phyloP scores from a whole-genome alignment of 2,888 invertebrate species.

The Leptinotarsa peninsularis region DNA sequence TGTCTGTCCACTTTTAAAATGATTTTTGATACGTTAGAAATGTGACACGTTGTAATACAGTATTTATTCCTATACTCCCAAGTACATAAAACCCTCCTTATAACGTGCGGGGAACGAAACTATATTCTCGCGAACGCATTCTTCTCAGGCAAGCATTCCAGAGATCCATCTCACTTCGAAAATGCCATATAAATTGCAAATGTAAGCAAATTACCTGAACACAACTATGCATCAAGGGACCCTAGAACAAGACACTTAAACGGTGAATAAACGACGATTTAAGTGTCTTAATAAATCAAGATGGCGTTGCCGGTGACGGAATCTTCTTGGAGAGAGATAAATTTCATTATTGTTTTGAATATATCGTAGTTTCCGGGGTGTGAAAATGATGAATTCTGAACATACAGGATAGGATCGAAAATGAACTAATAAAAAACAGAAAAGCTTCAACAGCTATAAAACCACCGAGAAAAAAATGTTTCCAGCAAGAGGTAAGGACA shows the following conservation, averaged over 20 bases:
- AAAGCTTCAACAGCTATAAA: no score
- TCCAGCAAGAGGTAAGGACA: no score
- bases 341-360: not conserved
- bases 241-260: conserved; percentile 27
- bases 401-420: no score
- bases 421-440: no score
- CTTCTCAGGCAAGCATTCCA: not conserved
- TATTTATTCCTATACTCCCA: no score
- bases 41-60: no score
- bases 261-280: conserved; percentile 14
- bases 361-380: not conserved
- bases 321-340: not conserved
- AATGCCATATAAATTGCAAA: conserved; percentile 28
- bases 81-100: no score
- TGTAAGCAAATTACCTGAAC: conserved; percentile 28
- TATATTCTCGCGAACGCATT: not conserved
- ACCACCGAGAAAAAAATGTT: no score
- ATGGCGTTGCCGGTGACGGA: conserved; percentile 27
- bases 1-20: no score
- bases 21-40: no score
- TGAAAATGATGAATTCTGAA: not conserved
- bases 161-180: conserved; percentile 17
- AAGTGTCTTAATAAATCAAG: conserved; percentile 27
- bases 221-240: conserved; percentile 14
- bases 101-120: no score